Conservation (phyloP, 2,888 invertebrate genomes). For the Automeris io region DNA sequence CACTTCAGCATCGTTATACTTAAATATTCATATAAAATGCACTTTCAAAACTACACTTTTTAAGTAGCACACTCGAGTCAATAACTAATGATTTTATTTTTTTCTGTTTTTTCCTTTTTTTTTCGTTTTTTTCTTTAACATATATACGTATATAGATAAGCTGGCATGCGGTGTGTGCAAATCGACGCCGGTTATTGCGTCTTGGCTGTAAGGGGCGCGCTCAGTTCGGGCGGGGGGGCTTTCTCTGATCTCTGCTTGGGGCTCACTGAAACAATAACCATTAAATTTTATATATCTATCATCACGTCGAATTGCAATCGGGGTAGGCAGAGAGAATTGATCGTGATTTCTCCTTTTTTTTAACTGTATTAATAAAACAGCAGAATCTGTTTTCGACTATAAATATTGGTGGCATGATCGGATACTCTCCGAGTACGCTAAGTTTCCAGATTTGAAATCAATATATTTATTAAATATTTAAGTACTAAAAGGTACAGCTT, state of each 20-base stretch:
- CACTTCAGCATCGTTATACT: conserved; percentile 18
- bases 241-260: conserved; percentile 8
- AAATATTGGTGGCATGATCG: too few species aligned
- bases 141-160: conserved; percentile 19
- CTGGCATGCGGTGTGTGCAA: conserved; percentile 11
- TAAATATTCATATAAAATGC: conserved; percentile 28
- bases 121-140: conserved; percentile 20
- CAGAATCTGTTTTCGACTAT: too few species aligned
- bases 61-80: conserved; percentile 14
- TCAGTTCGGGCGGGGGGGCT: conserved; percentile 30
- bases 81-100: not conserved
- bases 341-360: too few species aligned
- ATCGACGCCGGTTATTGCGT: conserved; percentile 41
- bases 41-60: conserved; percentile 20
- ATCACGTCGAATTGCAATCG: too few species aligned
- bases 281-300: too few species aligned
- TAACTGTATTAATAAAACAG: too few species aligned
- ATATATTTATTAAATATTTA: too few species aligned
- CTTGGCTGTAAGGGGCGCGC: conserved; percentile 35
- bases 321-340: too few species aligned
- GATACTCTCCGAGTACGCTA: too few species aligned
- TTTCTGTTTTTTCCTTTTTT: conserved; percentile 7
- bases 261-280: conserved; percentile 16
- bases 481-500: too few species aligned
- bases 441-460: too few species aligned